Evolutionary conservation across 1,140 invertebrate species (phyloP).

Genomic region (Daktulosphaira vitifoliae): DNA sequence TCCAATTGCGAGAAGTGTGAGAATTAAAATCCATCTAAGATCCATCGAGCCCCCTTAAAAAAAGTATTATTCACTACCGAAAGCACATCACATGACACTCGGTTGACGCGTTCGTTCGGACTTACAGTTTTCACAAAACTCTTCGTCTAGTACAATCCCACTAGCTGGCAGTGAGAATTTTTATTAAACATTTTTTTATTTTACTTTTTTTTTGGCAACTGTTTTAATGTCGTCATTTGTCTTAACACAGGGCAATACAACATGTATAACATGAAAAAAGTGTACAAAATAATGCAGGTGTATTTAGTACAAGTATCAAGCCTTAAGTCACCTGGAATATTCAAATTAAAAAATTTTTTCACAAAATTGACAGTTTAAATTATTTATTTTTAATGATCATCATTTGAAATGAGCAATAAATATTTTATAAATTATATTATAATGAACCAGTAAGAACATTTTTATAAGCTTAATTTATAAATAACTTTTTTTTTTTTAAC

Average conservation of each 20-base stretch:
- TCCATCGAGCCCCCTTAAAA: constrained; percentile 29
- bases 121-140: constrained; percentile 16
- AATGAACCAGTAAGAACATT: no score
- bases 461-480: no score
- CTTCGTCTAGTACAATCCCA: constrained; percentile 1
- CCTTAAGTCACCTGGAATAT: no score
- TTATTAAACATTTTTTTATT: constrained; percentile 20
- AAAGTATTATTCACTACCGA: constrained; percentile 28
- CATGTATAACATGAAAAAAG: background rate
- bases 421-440: no score
- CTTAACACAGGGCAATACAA: background rate
- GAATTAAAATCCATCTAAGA: constrained; percentile 31
- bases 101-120: constrained; percentile 27
- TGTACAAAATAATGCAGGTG: background rate
- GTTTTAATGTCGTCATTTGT: constrained; percentile 19
- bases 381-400: no score
- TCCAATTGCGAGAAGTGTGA: constrained; percentile 17
- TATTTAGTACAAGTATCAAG: background rate
- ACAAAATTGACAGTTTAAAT: no score
- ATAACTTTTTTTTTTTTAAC: no score
- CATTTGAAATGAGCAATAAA: no score
- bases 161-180: constrained; percentile 29
- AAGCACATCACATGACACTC: constrained; percentile 33
- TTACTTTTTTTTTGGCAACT: constrained; percentile 29
- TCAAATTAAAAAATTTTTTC: no score